Evolutionary conservation across 2,113 vertebrate species (phyloP).

Genomic region (Phodopus roborovskii): DNA sequence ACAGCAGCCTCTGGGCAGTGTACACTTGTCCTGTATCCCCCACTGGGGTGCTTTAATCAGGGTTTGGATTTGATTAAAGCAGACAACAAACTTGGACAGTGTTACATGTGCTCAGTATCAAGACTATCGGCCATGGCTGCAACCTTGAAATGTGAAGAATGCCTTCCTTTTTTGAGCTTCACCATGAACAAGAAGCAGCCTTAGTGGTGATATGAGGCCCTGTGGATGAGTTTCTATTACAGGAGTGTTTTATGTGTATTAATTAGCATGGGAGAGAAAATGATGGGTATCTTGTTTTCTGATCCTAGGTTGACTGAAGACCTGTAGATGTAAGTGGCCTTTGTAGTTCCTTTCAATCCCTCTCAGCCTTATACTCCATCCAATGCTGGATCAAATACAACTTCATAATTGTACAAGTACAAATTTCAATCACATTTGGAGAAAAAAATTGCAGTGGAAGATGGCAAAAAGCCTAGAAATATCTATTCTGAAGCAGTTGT

Average conservation of each 20-base stretch:
- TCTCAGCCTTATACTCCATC: neutral
- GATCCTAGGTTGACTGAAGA: neutral
- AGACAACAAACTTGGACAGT: neutral
- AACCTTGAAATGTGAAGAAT: conserved; percentile 28
- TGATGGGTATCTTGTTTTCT: neutral
- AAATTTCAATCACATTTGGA: neutral
- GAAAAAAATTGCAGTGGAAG: neutral
- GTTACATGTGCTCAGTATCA: neutral
- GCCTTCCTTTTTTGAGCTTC: conserved; percentile 21
- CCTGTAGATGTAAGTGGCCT: neutral
- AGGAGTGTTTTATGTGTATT: neutral
- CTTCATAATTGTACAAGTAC: neutral
- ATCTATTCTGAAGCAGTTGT: neutral
- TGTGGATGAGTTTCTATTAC: neutral
- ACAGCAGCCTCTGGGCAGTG: neutral
- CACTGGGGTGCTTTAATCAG: neutral
- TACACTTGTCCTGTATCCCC: neutral
- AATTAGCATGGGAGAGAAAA: neutral
- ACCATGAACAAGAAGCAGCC: neutral
- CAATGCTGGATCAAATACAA: neutral
- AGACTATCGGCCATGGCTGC: neutral
- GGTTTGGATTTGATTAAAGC: neutral
- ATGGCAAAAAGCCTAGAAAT: neutral
- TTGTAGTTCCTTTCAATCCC: neutral
- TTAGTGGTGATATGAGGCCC: neutral